Evolutionary conservation across 1,140 invertebrate species (phyloP).

Genomic region (Eufriesea mexicana): DNA sequence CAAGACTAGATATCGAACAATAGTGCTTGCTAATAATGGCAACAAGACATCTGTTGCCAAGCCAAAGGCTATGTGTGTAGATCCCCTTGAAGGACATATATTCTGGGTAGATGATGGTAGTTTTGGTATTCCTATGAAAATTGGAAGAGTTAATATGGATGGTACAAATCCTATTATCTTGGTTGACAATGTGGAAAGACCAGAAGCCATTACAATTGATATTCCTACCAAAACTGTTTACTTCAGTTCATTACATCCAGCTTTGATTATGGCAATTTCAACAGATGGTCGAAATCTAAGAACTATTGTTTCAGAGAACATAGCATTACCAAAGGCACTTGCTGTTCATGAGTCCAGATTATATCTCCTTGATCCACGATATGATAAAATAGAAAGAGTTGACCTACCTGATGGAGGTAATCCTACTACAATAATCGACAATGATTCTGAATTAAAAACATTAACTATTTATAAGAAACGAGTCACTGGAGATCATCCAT

Average conservation of each 20-base stretch:
- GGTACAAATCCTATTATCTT: conserved; percentile 90
- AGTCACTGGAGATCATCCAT: conserved; percentile 91
- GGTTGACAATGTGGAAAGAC: conserved; percentile 85
- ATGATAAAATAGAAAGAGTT: conserved; percentile 94
- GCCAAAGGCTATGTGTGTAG: conserved; percentile 93
- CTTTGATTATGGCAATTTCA: conserved; percentile 88
- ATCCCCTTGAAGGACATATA: conserved; percentile 93
- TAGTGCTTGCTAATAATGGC: conserved; percentile 96
- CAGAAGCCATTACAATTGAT: conserved; percentile 94
- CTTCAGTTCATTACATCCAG: conserved; percentile 91
- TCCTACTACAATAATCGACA: conserved; percentile 90
- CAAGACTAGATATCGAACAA: conserved; percentile 91
- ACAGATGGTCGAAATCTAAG: conserved; percentile 89
- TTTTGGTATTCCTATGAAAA: conserved; percentile 93
- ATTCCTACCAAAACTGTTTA: conserved; percentile 92
- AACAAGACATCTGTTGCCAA: conserved; percentile 92
- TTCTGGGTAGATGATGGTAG: conserved; percentile 98
- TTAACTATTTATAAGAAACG: conserved; percentile 94
- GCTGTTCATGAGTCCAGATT: conserved; percentile 92
- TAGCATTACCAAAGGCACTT: conserved; percentile 91
- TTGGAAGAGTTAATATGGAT: conserved; percentile 97
- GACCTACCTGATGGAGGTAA: conserved; percentile 93
- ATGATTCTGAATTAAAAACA: conserved; percentile 93
- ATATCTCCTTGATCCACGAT: conserved; percentile 94
- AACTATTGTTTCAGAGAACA: conserved; percentile 88